Conservation (phyloP, 1,140 invertebrate genomes). For the Aphelinus atriplicis region DNA sequence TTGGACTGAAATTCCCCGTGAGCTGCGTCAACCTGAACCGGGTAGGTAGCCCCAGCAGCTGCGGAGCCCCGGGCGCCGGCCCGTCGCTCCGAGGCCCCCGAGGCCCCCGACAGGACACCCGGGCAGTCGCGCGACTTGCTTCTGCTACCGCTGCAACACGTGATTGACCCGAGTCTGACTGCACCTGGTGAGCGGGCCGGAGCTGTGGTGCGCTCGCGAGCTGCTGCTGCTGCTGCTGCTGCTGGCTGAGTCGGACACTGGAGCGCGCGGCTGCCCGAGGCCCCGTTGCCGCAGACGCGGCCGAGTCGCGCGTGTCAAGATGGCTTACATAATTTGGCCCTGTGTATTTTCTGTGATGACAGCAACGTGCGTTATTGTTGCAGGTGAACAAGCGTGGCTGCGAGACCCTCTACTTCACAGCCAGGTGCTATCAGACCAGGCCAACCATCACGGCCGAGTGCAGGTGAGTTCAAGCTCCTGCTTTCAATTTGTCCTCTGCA, state of each 20-base stretch:
- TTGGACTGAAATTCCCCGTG: constrained; percentile 65
- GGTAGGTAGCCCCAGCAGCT: constrained; percentile 45
- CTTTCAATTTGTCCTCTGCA: not conserved
- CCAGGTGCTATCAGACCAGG: constrained; percentile 50
- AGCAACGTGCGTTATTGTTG: constrained; percentile 36
- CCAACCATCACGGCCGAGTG: constrained; percentile 45
- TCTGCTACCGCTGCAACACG: not conserved
- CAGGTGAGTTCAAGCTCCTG: constrained; percentile 47
- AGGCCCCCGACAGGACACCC: not conserved
- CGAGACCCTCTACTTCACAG: constrained; percentile 50
- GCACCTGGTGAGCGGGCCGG: too few relatives aligned
- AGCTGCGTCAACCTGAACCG: constrained; percentile 55
- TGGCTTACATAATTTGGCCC: constrained; percentile 49
- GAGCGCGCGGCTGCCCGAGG: too few relatives aligned
- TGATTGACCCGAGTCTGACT: too few relatives aligned
- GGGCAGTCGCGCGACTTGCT: not conserved
- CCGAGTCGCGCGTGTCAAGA: constrained; percentile 52
- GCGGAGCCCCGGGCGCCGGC: not conserved
- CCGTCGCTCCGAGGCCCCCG: not conserved
- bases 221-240: too few relatives aligned
- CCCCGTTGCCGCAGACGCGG: constrained; percentile 17
- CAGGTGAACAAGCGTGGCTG: constrained; percentile 60
- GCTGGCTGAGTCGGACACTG: too few relatives aligned
- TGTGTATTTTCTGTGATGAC: constrained; percentile 24
- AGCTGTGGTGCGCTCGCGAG: too few relatives aligned